These are phyloP conservation scores for Caenorhabditis brenneri DNA, from an alignment of 1,140 invertebrate genomes.

Conservation along the genomic window DNA sequence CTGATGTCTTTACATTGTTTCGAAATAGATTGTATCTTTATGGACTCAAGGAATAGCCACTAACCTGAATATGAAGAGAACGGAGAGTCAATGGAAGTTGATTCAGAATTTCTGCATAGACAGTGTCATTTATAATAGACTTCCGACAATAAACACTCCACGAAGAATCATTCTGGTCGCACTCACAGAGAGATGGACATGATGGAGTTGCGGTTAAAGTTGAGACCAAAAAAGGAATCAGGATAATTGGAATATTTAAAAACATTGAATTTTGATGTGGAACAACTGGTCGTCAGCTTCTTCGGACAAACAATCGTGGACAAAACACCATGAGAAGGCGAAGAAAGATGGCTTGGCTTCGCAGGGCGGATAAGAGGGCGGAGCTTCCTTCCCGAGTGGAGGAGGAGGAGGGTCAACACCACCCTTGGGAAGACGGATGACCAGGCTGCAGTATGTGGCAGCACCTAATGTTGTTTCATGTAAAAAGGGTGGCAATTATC, in stretches of 20 bases:
- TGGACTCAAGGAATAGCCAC: neutral
- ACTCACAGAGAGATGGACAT: slow-evolving; percentile 18
- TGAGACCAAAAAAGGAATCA: neutral
- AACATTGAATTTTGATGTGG: neutral
- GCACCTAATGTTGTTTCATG: slow-evolving; percentile 30
- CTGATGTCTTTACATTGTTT: neutral
- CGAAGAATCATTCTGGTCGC: slow-evolving; percentile 33
- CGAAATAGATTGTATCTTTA: neutral
- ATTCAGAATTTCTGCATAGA: slow-evolving; percentile 63
- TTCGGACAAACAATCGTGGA: slow-evolving; percentile 2
- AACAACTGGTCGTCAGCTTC: neutral
- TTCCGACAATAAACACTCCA: slow-evolving; percentile 42
- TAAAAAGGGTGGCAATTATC: slow-evolving; percentile 9
- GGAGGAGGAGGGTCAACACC: slow-evolving; percentile 25
- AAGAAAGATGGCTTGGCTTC: neutral
- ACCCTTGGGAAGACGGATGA: slow-evolving; percentile 5
- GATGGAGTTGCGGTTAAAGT: neutral
- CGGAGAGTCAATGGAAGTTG: slow-evolving; percentile 58
- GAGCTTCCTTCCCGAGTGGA: neutral
- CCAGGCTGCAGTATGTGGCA: neutral
- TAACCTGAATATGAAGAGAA: slow-evolving; percentile 61
- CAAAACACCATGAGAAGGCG: slow-evolving; percentile 38
- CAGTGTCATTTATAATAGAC: slow-evolving; percentile 60
- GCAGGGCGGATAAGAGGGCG: slow-evolving; percentile 23
- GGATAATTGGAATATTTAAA: neutral